phyloP scores from a whole-genome alignment of 2,797 vertebrate genomes.

The Acrossocheilus fasciatus region DNA sequence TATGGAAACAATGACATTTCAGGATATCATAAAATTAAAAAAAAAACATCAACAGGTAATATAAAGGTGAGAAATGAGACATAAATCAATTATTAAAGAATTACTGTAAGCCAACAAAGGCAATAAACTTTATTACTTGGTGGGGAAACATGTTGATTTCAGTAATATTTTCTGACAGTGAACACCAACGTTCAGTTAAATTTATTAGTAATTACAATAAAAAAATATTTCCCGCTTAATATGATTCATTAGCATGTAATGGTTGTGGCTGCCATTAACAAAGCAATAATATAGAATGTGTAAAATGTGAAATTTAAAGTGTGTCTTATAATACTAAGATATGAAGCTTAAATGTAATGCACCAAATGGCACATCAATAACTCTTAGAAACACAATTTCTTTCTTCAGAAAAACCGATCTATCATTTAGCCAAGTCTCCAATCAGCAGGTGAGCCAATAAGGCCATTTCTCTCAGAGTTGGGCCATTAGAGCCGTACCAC shows the following conservation, averaged over 20 bases:
- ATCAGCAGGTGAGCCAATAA: conserved; percentile 35
- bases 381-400: neutral
- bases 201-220: neutral
- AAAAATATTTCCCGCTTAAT: neutral
- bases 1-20: neutral
- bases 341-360: neutral
- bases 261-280: neutral
- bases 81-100: neutral
- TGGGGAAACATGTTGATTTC: neutral
- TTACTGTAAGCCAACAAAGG: neutral
- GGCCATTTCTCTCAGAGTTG: conserved; percentile 35
- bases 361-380: neutral
- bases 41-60: neutral
- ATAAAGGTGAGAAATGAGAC: neutral
- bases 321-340: neutral
- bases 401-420: conserved; percentile 5
- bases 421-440: conserved; percentile 16
- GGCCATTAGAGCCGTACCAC: conserved; percentile 40
- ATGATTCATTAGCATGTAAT: neutral
- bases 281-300: neutral
- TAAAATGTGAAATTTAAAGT: neutral
- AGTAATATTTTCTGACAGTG: neutral
- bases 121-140: neutral
- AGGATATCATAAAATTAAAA: neutral
- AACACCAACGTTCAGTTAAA: neutral